Evolutionary conservation across 53 echinoderm and acorn worm genomes (phyloP).

Genomic region (Glandiceps talaboti): DNA sequence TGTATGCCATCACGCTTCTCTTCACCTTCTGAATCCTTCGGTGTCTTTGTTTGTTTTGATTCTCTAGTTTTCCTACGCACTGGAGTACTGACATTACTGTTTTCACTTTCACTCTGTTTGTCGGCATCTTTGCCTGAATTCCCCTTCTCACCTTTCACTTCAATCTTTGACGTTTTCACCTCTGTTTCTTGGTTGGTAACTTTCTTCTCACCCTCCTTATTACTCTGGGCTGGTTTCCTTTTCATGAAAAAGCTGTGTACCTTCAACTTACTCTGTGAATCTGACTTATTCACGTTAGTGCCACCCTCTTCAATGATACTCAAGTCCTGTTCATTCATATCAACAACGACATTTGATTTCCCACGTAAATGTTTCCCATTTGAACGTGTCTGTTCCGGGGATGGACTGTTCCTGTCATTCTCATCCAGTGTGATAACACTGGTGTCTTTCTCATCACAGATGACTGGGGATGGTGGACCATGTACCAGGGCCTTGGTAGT

Average conservation of each 20-base stretch:
- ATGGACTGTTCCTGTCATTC: neutral
- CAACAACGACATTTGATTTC: slow-evolving; percentile 11
- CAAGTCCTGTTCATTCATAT: slow-evolving; percentile 10
- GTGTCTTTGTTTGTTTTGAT: too few relatives aligned
- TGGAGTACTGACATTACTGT: too few relatives aligned
- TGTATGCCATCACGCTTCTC: too few relatives aligned
- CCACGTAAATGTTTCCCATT: neutral
- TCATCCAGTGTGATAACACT: neutral
- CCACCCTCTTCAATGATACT: slow-evolving; percentile 18
- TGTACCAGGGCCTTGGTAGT: neutral
- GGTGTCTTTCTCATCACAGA: neutral
- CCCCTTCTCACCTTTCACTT: neutral
- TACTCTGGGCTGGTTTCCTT: neutral
- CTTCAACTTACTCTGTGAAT: neutral
- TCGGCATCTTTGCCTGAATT: too few relatives aligned
- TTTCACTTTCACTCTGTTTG: too few relatives aligned
- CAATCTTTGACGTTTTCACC: neutral
- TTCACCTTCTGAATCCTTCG: too few relatives aligned
- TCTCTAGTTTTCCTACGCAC: too few relatives aligned
- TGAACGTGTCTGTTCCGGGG: too few relatives aligned
- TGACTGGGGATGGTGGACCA: neutral
- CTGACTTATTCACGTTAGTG: neutral
- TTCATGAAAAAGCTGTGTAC: neutral
- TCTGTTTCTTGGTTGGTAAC: neutral
- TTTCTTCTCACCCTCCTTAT: neutral